Evolutionary conservation across 2,888 invertebrate genomes (phyloP), one percentile per base, ranked within the genome.

Genomic region (Linnaemya tessellans): DNA sequence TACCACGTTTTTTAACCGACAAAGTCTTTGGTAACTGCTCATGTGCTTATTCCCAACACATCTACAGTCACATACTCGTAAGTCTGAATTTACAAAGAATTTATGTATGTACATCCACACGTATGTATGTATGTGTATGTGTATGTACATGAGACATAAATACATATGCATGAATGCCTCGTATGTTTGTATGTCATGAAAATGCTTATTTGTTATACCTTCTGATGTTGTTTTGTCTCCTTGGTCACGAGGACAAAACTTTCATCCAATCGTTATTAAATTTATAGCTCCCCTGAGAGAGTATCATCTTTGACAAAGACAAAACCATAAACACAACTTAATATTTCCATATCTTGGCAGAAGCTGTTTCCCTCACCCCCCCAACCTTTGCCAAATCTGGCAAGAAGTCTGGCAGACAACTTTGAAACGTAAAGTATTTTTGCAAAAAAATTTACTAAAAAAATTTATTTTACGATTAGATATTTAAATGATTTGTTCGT

Each of bases 271-370:
- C 51, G 54, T 79, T 71, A 71, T 79, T 89, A 90, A 91, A 92
- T 92, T 92, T 92, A 92, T 92, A 90, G 92, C 90, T 92, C 92
- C 91, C 92, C 87, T 87, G 91, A 91, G 92, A 68, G 73, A 11
- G 73, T 70, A 81, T 74, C 73, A 80, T 89, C 71, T 73, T 75
- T 74, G 51, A 62, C 68, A 89, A 88, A 89, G 89, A 87, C 89
- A 90, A 90, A 89, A 88, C 89, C 89, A 88, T 80, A 87, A 84
- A 84, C 73, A 75, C 70, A 77, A 73, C 46, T 73, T 73, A 67
- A 84, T 80, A 80, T 80, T 73, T 79, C 62, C 73, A 79, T 88
- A 85, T 84, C 58, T 70, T 62, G 60, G 30, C 67, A 46, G 25
- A 35, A 8, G 7, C 5, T 49, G 18, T 13, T 49, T 49, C 9